Conservation (phyloP, 2,888 invertebrate genomes). For the Imbricaverruca yamaguchii region DNA sequence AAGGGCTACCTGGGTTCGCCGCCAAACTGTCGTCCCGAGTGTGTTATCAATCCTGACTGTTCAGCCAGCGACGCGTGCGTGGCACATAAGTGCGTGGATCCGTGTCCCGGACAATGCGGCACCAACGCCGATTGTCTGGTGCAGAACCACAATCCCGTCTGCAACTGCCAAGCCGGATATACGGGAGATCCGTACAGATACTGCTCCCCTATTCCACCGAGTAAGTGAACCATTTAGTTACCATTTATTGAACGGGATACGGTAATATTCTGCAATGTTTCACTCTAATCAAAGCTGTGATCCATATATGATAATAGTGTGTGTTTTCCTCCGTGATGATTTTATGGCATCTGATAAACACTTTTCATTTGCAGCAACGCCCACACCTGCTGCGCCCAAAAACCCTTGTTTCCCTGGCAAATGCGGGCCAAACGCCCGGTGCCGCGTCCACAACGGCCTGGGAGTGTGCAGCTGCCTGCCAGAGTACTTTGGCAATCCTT, state of each 20-base stretch:
- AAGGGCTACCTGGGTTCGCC: conserved; percentile 66
- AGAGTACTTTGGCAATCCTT: conserved; percentile 70
- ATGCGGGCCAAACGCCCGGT: conserved; percentile 74
- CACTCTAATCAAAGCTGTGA: too few relatives aligned
- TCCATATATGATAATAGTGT: too few relatives aligned
- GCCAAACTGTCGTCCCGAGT: conserved; percentile 59
- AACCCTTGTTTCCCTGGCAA: conserved; percentile 29
- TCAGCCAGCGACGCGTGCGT: conserved; percentile 45
- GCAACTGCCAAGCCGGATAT: conserved; percentile 34
- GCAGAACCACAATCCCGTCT: conserved; percentile 33
- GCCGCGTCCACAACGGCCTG: conserved; percentile 63
- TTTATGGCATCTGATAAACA: too few relatives aligned
- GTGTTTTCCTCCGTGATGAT: too few relatives aligned
- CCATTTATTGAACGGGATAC: too few relatives aligned
- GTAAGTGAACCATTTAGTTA: not conserved
- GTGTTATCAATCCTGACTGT: conserved; percentile 69
- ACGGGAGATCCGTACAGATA: conserved; percentile 31
- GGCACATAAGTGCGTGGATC: conserved; percentile 47
- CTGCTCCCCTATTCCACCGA: conserved; percentile 25
- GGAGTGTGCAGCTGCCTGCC: conserved; percentile 65
- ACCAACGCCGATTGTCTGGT: conserved; percentile 32
- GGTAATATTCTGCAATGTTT: too few relatives aligned
- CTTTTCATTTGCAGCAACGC: not conserved
- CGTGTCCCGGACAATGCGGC: conserved; percentile 31
- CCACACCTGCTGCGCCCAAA: not conserved